Percentiles rank a stretch among this genome's conserved stretches.
Conservation (phyloP, 2,797 vertebrate genomes). For the Calcarius lapponicus region DNA sequence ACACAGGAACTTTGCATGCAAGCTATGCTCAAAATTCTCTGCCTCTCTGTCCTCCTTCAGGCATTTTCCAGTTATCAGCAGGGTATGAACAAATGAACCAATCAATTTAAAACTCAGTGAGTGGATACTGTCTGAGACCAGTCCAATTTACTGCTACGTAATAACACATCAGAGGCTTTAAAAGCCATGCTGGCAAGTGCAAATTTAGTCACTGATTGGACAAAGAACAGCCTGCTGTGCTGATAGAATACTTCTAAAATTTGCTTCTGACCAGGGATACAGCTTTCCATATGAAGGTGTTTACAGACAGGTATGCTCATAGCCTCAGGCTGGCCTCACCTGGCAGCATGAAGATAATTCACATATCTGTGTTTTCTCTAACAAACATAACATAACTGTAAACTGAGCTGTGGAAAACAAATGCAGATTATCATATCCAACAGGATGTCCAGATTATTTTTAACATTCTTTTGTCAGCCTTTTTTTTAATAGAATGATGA, state of each 20-base stretch:
- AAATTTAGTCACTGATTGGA: background rate
- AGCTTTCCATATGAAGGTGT: background rate
- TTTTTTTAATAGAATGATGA: background rate
- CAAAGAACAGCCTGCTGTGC: background rate
- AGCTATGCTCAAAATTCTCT: background rate
- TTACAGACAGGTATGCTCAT: background rate
- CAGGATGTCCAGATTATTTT: background rate
- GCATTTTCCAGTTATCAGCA: background rate
- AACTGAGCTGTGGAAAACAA: background rate
- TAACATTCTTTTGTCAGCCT: background rate
- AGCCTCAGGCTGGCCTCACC: background rate
- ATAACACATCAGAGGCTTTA: background rate
- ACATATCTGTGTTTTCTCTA: background rate
- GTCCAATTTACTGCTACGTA: background rate
- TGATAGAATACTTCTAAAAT: background rate
- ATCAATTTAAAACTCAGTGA: background rate
- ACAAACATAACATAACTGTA: background rate
- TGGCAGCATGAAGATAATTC: background rate
- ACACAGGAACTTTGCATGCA: accelerated
- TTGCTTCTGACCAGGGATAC: background rate
- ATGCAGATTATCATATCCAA: background rate
- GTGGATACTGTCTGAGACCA: background rate
- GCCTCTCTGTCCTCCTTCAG: background rate
- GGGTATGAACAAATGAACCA: background rate
- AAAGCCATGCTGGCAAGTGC: background rate